Evolutionary conservation across 1,140 invertebrate genomes (phyloP), one percentile per base, ranked within the genome.

Genomic region (Bicyclus anynana): DNA sequence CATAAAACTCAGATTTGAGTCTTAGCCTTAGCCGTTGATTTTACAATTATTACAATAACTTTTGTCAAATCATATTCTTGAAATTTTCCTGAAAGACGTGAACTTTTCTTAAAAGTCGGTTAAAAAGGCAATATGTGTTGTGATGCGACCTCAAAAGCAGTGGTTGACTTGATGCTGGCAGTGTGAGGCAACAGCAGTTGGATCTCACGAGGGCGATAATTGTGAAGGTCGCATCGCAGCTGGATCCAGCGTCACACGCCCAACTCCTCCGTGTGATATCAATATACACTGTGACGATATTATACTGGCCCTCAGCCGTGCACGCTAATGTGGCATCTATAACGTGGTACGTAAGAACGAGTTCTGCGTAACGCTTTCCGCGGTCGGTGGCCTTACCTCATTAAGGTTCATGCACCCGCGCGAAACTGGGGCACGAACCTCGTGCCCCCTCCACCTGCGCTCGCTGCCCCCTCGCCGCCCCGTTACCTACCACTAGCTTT

Each of bases 381-480:
- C 82, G 82, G 84, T 85, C 84, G 84, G 84, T 85, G 84, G 84
- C 84, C 84, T 87, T 86, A 87, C 84, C 84, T 87, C 84, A 77
- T 84, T 87, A 72, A 80, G 84, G 84, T 87, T 87, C 84, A 83
- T 86, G 72, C 77, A 87, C 84, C 84, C 83, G 84, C 71, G 80
- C 78, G 74, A 80, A 87, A 87, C 83, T 87, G 63, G 83, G 84
- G 72, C 84, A 85, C 80, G 82, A 81, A 84, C 82, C 80, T 81
- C 78, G 75, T 75, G 74, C 67, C 80, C 79, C 79, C 75, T 61
- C 74, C 73, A 65, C 69, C 62, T 66, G 60, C 74, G 62, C 64
- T 57, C 46, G 51, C 62, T 59, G 66, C 72, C 72, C 70, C 76
- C 70, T 61, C 65, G 57, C 38, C 77, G 76, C 77, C 74, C 80